Evolutionary conservation across 2,113 vertebrate species (phyloP), one percentile per base, ranked within the genome.

Genomic region (Pionites leucogaster): DNA sequence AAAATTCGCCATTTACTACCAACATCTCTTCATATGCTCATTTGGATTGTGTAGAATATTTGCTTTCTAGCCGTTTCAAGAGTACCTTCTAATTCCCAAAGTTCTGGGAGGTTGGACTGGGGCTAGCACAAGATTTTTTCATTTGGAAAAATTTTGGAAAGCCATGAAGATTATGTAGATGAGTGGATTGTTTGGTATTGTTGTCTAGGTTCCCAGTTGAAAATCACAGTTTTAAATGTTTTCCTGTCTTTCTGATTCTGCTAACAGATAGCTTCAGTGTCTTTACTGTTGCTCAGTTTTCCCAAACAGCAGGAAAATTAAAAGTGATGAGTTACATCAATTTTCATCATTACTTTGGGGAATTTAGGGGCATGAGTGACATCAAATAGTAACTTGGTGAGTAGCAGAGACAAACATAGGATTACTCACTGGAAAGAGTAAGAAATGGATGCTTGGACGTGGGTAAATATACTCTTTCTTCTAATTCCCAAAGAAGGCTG

Each of bases 381-480:
- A 37, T 10, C 60, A 86, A 94, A 23, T 65, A 92, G 71, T 60
- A 81, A 55, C 10, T 25, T 85, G 91, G 81, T 77, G 55, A 86
- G 44, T 35, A 52, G 50, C 24, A 50, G 60, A 83, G 64, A 83
- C 52, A 96, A 93, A 86, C 69, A 86, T 15, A 29, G 50, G 37
- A 91, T 94, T 95, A 78, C 33, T 82, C 65, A 92, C 17, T 95
- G 93, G 79, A 90, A 94, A 93, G 55, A 74, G 9, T 74, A 80
- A 89, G 50, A 92, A 94, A 70, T 37, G 24, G 33, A 47, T 86
- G 46, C n/a, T 94, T 81, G 63, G 35, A 25, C 13, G 6, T 60
- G 55, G 55, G 35, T 86, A 76, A 94, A 88, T 50, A 24, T 3
- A 67, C 18, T 70, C 10, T 70, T 83, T 82, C 47, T 77, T 59